phyloP scores from a whole-genome alignment of 1,140 invertebrate genomes.

The Laupala kohalensis region DNA sequence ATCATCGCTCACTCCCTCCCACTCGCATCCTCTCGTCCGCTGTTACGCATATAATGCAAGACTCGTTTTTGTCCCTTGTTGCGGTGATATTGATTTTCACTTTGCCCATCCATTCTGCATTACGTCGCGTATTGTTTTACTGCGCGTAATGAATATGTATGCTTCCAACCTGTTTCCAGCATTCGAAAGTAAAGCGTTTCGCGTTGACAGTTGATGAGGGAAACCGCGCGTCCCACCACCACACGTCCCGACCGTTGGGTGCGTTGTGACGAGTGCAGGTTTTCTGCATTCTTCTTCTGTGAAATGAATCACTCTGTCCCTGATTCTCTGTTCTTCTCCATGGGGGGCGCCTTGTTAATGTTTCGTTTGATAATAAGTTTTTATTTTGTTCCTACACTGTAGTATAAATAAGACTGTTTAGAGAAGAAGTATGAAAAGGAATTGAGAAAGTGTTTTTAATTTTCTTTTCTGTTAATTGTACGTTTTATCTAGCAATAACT shows the following conservation, averaged over 20 bases:
- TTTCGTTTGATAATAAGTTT: too few relatives aligned
- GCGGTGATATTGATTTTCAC: neutral
- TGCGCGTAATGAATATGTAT: neutral
- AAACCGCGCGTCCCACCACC: neutral
- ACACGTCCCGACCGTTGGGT: neutral
- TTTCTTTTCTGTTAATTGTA: too few relatives aligned
- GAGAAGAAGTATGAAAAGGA: too few relatives aligned
- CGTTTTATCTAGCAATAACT: too few relatives aligned
- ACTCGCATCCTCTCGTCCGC: too few relatives aligned
- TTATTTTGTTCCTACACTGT: too few relatives aligned
- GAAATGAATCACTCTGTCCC: neutral
- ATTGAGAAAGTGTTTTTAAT: too few relatives aligned
- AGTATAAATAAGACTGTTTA: too few relatives aligned
- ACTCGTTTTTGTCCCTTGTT: neutral
- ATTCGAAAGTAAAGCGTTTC: neutral
- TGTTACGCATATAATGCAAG: too few relatives aligned
- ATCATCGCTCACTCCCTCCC: too few relatives aligned
- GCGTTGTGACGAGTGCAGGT: too few relatives aligned
- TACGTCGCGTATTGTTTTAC: neutral
- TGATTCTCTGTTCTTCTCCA: neutral
- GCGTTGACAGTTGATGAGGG: neutral
- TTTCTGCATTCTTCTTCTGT: neutral
- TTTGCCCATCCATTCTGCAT: neutral
- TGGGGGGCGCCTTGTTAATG: too few relatives aligned
- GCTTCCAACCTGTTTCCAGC: neutral